phyloP scores from a whole-genome alignment of 2,113 vertebrate genomes.

The Pseudorhombus dupliciocellatus region DNA sequence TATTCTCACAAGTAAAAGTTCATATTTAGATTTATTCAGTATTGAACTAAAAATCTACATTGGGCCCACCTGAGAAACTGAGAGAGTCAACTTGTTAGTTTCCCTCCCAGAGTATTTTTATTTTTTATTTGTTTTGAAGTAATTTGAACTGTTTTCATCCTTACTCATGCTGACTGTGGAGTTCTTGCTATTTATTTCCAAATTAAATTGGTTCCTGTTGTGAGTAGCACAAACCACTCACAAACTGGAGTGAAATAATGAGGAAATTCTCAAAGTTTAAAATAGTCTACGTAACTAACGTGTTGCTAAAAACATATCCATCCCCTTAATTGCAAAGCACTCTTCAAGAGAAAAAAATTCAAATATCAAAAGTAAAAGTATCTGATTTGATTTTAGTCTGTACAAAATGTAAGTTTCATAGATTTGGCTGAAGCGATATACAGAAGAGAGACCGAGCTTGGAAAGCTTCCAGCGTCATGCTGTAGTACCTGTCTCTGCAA shows the following conservation, averaged over 20 bases:
- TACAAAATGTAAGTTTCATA: neutral
- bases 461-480: constrained; percentile 12
- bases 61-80: neutral
- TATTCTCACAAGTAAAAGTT: neutral
- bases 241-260: neutral
- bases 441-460: constrained; percentile 14
- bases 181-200: neutral
- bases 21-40: neutral
- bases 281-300: no score
- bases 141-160: neutral
- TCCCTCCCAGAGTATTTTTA: neutral
- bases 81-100: constrained; percentile 2
- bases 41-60: neutral
- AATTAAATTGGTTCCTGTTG: neutral
- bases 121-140: neutral
- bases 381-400: neutral
- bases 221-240: neutral
- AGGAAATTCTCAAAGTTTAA: neutral
- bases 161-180: neutral
- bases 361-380: constrained; percentile 1
- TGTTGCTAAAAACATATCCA: neutral
- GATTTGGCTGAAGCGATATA: neutral
- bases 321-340: neutral
- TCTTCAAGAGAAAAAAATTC: neutral
- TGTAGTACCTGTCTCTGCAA: neutral